phyloP scores from a whole-genome alignment of 2,113 vertebrate genomes.

The Oncorhynchus clarkii region DNA sequence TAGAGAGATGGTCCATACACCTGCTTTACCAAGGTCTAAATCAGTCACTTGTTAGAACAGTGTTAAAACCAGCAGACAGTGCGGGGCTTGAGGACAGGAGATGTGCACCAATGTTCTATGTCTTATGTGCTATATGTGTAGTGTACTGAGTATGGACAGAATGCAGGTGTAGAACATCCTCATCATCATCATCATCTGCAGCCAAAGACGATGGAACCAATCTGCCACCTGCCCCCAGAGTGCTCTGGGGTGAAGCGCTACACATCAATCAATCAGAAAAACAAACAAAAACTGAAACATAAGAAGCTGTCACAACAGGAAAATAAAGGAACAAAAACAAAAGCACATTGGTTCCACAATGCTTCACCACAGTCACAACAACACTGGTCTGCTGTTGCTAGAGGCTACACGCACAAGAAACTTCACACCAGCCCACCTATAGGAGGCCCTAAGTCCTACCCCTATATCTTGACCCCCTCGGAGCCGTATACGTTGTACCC shows the following conservation, averaged over 20 bases:
- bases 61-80: not conserved
- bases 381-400: slow-evolving; percentile 15
- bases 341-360: slow-evolving; percentile 64
- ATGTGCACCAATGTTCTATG: not conserved
- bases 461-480: slow-evolving; percentile 99
- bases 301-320: slow-evolving; percentile 8
- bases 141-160: slow-evolving; percentile 41
- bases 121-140: not conserved
- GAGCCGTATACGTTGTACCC: slow-evolving; percentile 99
- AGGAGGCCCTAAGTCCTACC: slow-evolving; percentile 97
- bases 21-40: not conserved
- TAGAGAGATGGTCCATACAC: not conserved
- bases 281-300: slow-evolving; percentile 59
- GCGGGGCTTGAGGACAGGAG: not conserved
- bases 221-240: slow-evolving; percentile 77
- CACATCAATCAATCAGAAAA: slow-evolving; percentile 13
- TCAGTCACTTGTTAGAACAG: not conserved
- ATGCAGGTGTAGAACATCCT: slow-evolving; percentile 91
- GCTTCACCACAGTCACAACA: slow-evolving; percentile 75
- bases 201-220: slow-evolving; percentile 87
- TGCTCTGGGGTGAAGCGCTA: slow-evolving; percentile 75
- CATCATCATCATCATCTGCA: slow-evolving; percentile 81
- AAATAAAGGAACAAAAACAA: slow-evolving; percentile 19
- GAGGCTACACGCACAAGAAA: slow-evolving; percentile 60
- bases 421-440: slow-evolving; percentile 82